A percentile compares a stretch with the other conserved stretches of the same genome.
Evolutionary conservation across 2,888 invertebrate genomes (phyloP).

Genomic region (Erebia epiphron): DNA sequence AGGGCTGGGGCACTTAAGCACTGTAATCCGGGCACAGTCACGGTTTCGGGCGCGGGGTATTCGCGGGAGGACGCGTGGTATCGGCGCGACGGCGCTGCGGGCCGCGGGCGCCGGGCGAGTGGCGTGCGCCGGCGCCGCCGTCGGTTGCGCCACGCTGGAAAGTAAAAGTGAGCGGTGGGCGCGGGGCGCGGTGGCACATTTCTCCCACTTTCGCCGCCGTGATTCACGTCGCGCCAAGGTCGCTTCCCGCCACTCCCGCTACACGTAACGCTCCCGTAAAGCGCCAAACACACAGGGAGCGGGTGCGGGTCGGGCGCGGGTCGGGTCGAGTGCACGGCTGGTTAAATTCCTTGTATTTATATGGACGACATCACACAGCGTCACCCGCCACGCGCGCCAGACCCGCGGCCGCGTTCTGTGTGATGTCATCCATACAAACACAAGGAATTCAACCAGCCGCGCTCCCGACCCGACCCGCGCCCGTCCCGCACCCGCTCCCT

Average conservation of each 20-base stretch:
- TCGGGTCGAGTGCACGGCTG: no score
- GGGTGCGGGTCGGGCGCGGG: no score
- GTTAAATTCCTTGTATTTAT: no score
- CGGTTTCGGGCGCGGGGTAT: conserved; percentile 52
- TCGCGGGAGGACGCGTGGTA: conserved; percentile 49
- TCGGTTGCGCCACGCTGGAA: conserved; percentile 81
- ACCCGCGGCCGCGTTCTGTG: no score
- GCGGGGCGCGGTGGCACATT: conserved; percentile 76
- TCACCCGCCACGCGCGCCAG: no score
- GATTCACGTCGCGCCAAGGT: conserved; percentile 76
- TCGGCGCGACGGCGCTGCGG: conserved; percentile 80
- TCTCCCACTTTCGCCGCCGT: conserved; percentile 82
- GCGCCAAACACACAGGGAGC: no score
- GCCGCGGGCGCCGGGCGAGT: conserved; percentile 82
- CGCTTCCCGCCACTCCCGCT: conserved; percentile 74
- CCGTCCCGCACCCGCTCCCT: no score
- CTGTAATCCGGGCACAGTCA: conserved; percentile 79
- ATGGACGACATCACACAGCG: no score
- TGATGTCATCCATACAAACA: no score
- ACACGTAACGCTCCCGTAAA: conserved; percentile 50
- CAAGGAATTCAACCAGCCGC: no score
- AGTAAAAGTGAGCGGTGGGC: conserved; percentile 81
- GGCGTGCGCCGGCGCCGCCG: conserved; percentile 75
- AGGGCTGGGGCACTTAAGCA: conserved; percentile 69
- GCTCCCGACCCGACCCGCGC: no score